Evolutionary conservation across 2,797 vertebrate genomes (phyloP).

Genomic region (Ceryle rudis): DNA sequence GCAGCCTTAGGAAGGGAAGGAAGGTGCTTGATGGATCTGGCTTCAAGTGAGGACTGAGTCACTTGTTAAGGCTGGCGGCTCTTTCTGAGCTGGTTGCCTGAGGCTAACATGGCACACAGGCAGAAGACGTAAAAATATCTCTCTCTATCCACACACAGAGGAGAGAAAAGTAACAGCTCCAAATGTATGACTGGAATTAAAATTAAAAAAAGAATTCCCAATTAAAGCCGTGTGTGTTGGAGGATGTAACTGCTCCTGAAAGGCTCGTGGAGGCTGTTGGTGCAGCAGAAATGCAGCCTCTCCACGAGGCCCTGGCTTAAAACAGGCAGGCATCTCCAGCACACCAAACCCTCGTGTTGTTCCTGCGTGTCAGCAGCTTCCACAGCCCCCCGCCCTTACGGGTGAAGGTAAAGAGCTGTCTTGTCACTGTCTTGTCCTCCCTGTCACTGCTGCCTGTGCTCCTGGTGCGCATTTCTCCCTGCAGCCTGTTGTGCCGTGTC

Average conservation of each 20-base stretch:
- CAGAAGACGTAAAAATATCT: not conserved
- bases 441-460: not conserved
- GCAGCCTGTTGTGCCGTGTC: not conserved
- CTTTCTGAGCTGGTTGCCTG: slow-evolving; percentile 28
- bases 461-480: accelerated
- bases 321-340: not conserved
- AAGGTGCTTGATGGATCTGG: not conserved
- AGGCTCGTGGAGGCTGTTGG: not conserved
- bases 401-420: slow-evolving; percentile 32
- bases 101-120: slow-evolving; percentile 19
- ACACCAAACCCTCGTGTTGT: accelerated
- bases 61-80: slow-evolving; percentile 41
- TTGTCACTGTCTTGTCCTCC: not conserved
- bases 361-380: not conserved
- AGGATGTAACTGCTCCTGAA: slow-evolving; percentile 5
- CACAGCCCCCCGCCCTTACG: not conserved
- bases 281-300: not conserved
- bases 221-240: slow-evolving; percentile 42
- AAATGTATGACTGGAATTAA: slow-evolving; percentile 29
- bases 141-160: not conserved
- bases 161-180: slow-evolving; percentile 57
- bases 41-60: slow-evolving; percentile 27
- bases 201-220: not conserved
- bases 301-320: not conserved
- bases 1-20: not conserved